Evolutionary conservation across 2,113 vertebrate genomes (phyloP).

Genomic region (Phainopepla nitens): DNA sequence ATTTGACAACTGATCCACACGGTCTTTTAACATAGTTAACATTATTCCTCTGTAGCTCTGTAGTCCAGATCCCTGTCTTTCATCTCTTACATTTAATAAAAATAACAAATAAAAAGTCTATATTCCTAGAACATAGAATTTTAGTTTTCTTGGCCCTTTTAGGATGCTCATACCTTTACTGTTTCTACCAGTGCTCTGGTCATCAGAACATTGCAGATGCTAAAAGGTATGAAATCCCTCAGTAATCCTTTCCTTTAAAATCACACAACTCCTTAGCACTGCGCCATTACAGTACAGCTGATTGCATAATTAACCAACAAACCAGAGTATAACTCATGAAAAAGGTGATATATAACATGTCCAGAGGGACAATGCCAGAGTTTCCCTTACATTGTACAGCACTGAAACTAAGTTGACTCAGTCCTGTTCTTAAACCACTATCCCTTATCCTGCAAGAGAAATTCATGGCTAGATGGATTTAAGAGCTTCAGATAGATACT

Average conservation of each 20-base stretch:
- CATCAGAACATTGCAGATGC: not conserved
- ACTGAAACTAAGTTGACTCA: not conserved
- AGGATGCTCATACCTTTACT: not conserved
- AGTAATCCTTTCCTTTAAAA: not conserved
- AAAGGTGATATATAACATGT: not conserved
- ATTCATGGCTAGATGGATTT: not conserved
- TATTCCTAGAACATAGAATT: not conserved
- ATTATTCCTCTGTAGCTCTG: not conserved
- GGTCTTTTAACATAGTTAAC: not conserved
- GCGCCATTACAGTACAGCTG: not conserved
- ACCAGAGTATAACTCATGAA: not conserved
- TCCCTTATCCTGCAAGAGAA: not conserved
- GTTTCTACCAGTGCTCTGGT: not conserved
- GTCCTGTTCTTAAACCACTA: not conserved
- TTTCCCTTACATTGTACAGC: not conserved
- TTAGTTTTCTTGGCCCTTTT: not conserved
- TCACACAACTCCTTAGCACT: not conserved
- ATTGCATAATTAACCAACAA: not conserved
- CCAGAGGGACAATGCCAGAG: not conserved
- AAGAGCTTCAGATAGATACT: not conserved
- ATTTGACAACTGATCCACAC: slow-evolving; percentile 2
- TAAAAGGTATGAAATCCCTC: not conserved
- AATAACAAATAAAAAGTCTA: not conserved
- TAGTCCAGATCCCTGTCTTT: not conserved
- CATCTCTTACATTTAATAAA: not conserved